Percentiles rank a stretch among this genome's conserved stretches.
These are phyloP conservation scores for Ctenodactylus gundi DNA, from an alignment of 2,113 vertebrate species.

Conservation along the genomic window DNA sequence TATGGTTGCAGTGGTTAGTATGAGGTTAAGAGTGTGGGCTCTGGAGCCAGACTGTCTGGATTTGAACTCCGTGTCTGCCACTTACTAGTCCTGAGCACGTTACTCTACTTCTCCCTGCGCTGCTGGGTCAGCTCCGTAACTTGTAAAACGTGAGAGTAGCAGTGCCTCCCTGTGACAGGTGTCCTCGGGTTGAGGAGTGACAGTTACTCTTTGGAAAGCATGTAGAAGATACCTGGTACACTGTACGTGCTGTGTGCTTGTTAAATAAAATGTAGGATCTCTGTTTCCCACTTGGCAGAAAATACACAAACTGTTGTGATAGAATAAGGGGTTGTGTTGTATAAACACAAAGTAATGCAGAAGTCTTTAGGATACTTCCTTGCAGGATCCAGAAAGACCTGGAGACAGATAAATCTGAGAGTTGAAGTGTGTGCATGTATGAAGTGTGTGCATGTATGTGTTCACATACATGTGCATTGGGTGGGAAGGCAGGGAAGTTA, in stretches of 20 bases:
- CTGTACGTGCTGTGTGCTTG: neutral
- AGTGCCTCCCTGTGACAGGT: neutral
- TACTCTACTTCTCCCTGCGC: neutral
- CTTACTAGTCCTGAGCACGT: neutral
- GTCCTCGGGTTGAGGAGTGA: neutral
- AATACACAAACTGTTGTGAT: neutral
- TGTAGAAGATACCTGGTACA: neutral
- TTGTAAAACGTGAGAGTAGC: constrained; percentile 1
- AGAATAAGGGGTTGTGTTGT: neutral
- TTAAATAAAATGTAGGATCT: neutral
- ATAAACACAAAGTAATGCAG: neutral
- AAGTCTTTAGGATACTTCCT: neutral
- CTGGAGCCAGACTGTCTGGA: neutral
- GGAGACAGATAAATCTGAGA: neutral
- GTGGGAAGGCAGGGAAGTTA: neutral
- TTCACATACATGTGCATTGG: neutral
- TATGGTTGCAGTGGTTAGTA: neutral
- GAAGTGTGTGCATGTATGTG: neutral
- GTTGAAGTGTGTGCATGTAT: neutral
- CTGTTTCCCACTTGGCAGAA: neutral
- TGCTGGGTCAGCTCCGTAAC: neutral
- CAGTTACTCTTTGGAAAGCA: neutral
- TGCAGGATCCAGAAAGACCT: neutral
- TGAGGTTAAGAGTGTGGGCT: neutral
- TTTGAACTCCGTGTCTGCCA: neutral